Conservation (phyloP, 2,797 vertebrate genomes). For the Peromyscus eremicus region DNA sequence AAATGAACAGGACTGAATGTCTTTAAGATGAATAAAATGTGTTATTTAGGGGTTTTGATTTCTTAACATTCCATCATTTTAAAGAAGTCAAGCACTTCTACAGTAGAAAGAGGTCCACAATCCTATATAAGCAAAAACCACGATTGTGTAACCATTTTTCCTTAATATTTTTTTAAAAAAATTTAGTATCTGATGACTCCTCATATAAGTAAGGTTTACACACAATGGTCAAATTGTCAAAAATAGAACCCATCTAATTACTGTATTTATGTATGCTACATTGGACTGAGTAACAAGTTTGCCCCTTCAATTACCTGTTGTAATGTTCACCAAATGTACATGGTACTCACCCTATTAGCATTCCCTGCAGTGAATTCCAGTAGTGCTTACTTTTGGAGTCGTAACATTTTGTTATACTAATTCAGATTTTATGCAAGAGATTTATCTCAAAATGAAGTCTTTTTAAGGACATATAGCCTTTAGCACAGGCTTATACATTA, state of each 20-base stretch:
- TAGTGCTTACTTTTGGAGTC: not conserved
- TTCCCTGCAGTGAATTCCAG: not conserved
- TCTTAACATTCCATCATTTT: slow-evolving; percentile 52
- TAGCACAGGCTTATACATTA: not conserved
- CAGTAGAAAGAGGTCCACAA: not conserved
- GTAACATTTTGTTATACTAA: slow-evolving; percentile 6
- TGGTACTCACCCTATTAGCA: not conserved
- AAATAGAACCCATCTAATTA: not conserved
- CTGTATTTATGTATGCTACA: not conserved
- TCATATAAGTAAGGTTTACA: slow-evolving; percentile 45
- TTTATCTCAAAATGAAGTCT: not conserved
- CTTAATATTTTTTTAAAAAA: not conserved
- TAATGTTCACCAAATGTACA: not conserved
- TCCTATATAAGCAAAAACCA: not conserved
- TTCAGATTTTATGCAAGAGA: not conserved
- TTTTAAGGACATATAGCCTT: not conserved
- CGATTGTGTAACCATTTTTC: slow-evolving; percentile 10
- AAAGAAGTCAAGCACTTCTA: not conserved
- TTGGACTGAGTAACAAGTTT: slow-evolving; percentile 6
- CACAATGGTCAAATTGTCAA: not conserved
- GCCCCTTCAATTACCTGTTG: not conserved
- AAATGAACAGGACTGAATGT: slow-evolving; percentile 45
- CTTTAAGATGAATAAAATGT: slow-evolving; percentile 61
- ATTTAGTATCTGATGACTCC: not conserved
- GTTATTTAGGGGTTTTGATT: slow-evolving; percentile 1